Conservation (phyloP, 2,888 invertebrate species). For the Dryobotodes eremita region DNA sequence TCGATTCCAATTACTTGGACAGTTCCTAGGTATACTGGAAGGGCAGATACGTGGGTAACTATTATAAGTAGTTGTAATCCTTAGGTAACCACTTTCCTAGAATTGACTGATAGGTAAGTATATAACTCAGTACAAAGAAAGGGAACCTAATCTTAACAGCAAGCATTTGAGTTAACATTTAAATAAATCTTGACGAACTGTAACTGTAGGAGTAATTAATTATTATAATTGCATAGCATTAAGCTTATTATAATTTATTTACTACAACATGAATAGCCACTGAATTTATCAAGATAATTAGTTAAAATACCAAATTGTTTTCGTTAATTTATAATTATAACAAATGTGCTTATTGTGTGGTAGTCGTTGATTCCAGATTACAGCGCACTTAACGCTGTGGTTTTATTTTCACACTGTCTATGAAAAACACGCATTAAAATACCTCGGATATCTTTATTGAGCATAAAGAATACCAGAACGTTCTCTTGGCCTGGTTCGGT, state of each 20-base stretch:
- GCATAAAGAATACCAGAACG: slow-evolving; percentile 61
- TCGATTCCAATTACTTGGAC: slow-evolving; percentile 31
- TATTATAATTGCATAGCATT: slow-evolving; percentile 56
- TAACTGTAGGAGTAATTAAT: slow-evolving; percentile 40
- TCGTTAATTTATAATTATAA: slow-evolving; percentile 49
- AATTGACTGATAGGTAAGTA: neutral
- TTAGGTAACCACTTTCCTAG: neutral
- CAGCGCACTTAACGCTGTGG: slow-evolving; percentile 42
- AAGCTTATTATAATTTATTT: slow-evolving; percentile 55
- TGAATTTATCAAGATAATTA: slow-evolving; percentile 54
- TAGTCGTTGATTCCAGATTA: slow-evolving; percentile 58
- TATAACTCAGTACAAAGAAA: neutral
- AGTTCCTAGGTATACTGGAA: neutral
- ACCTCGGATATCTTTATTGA: slow-evolving; percentile 65
- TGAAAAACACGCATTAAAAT: slow-evolving; percentile 68
- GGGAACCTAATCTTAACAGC: slow-evolving; percentile 2
- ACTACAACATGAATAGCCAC: slow-evolving; percentile 55
- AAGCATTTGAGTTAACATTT: slow-evolving; percentile 17
- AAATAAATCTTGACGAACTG: slow-evolving; percentile 30
- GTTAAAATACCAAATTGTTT: slow-evolving; percentile 58
- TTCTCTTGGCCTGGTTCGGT: slow-evolving; percentile 61
- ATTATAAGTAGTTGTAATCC: neutral
- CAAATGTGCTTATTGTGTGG: slow-evolving; percentile 58
- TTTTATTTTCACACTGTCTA: slow-evolving; percentile 65
- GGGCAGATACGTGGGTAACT: neutral